Conservation (phyloP, 2,888 invertebrate genomes). For the Aleiodes leptofemur region DNA sequence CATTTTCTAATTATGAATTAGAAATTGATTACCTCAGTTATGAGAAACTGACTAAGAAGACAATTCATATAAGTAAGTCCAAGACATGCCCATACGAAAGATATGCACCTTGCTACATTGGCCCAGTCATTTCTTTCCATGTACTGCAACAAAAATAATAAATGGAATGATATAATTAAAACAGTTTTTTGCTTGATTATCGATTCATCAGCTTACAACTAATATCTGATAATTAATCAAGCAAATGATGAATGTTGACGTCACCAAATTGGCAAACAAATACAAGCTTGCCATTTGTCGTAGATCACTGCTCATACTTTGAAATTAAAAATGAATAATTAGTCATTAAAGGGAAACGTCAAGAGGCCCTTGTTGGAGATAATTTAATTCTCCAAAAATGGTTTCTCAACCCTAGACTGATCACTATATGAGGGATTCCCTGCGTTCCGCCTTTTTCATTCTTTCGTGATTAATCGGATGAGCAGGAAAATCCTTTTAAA, state of each 20-base stretch:
- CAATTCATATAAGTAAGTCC: constrained; percentile 58
- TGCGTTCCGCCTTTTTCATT: no score
- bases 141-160: constrained; percentile 36
- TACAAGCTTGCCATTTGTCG: constrained; percentile 57
- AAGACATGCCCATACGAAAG: constrained; percentile 48
- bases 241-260: constrained; percentile 60
- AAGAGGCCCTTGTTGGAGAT: no score
- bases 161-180: background rate
- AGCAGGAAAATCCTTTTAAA: no score
- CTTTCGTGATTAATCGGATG: no score
- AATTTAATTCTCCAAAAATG: no score
- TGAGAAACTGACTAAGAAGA: constrained; percentile 57
- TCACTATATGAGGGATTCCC: no score
- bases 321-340: background rate
- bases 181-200: background rate
- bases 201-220: constrained; percentile 36
- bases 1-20: background rate
- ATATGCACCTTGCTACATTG: constrained; percentile 43
- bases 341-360: no score
- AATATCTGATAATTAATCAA: constrained; percentile 63
- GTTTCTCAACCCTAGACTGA: no score
- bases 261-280: constrained; percentile 57
- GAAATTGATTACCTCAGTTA: constrained; percentile 53
- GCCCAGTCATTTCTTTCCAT: constrained; percentile 36
- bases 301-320: constrained; percentile 59